Percentiles rank a stretch among this genome's conserved stretches.
Evolutionary conservation across 2,888 invertebrate genomes (phyloP).

Genomic region (Dromius quadrimaculatus): DNA sequence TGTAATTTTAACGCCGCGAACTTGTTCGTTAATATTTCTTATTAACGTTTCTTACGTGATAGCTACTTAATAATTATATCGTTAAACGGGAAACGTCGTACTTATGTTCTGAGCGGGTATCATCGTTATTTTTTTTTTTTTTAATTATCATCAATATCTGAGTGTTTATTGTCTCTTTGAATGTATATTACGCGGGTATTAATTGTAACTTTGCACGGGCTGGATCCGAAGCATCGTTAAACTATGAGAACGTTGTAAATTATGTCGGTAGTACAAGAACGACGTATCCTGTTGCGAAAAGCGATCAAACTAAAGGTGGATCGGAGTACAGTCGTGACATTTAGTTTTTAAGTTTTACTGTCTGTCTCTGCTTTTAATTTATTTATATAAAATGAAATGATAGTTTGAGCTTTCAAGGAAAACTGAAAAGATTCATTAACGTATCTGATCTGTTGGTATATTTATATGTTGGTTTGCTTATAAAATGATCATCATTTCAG

Average conservation of each 20-base stretch:
- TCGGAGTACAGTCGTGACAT: constrained; percentile 64
- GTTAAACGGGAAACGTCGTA: background rate
- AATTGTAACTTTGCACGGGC: background rate
- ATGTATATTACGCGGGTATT: background rate
- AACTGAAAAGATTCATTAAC: constrained; percentile 54
- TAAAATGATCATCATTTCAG: constrained; percentile 54
- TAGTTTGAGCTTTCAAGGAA: constrained; percentile 66
- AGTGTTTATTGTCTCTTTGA: background rate
- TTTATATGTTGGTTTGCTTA: constrained; percentile 52
- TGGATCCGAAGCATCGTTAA: background rate
- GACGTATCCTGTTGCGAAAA: constrained; percentile 21
- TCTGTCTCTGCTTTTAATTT: constrained; percentile 63
- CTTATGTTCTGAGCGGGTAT: constrained; percentile 2
- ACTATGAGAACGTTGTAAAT: background rate
- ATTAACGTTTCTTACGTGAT: constrained; percentile 41
- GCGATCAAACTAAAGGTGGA: constrained; percentile 63
- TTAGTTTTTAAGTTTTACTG: constrained; percentile 63
- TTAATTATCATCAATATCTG: background rate
- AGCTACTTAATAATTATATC: constrained; percentile 10
- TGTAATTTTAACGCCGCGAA: constrained; percentile 45
- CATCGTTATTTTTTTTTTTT: constrained; percentile 1
- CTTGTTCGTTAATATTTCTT: constrained; percentile 47
- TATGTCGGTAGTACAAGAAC: background rate
- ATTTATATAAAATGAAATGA: constrained; percentile 62
- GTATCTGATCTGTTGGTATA: constrained; percentile 51